These are phyloP conservation scores for Agelastica alni DNA, from an alignment of 2,888 invertebrate species.

Conservation along the genomic window DNA sequence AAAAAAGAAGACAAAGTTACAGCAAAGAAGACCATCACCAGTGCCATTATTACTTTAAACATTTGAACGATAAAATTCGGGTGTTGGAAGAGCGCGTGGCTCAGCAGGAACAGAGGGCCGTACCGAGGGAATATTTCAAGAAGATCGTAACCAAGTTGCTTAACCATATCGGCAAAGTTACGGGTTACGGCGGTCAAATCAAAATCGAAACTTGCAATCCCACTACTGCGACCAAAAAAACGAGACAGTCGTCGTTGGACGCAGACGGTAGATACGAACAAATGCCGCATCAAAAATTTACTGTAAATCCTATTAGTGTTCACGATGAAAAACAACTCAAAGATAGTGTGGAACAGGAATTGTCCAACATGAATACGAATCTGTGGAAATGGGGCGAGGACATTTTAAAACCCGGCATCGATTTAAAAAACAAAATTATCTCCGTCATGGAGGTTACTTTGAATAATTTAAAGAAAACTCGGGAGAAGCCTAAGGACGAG, in stretches of 20 bases:
- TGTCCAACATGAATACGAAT: not conserved
- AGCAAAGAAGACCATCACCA: slow-evolving; percentile 30
- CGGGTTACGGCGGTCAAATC: slow-evolving; percentile 16
- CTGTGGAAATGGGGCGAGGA: slow-evolving; percentile 52
- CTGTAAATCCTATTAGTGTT: slow-evolving; percentile 14
- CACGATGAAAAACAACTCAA: slow-evolving; percentile 6
- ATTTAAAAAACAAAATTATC: slow-evolving; percentile 50
- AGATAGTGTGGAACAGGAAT: not conserved
- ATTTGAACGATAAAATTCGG: slow-evolving; percentile 45
- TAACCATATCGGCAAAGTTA: slow-evolving; percentile 27
- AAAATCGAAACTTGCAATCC: slow-evolving; percentile 6
- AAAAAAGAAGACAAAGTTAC: slow-evolving; percentile 11
- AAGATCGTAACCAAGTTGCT: slow-evolving; percentile 53
- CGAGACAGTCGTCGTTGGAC: not conserved
- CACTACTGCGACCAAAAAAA: not conserved
- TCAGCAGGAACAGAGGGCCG: slow-evolving; percentile 51
- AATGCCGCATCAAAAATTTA: slow-evolving; percentile 5
- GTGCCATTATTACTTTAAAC: slow-evolving; percentile 36
- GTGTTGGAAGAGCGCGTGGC: slow-evolving; percentile 47
- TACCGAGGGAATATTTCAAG: slow-evolving; percentile 53
- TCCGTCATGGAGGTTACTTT: slow-evolving; percentile 45
- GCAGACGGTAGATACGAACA: slow-evolving; percentile 3
- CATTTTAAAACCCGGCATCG: slow-evolving; percentile 49
- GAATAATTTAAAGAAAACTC: slow-evolving; percentile 34
- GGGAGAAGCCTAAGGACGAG: slow-evolving; percentile 28